Evolutionary conservation across 2,113 vertebrate genomes (phyloP).

Genomic region (Leptocoma aspasia): DNA sequence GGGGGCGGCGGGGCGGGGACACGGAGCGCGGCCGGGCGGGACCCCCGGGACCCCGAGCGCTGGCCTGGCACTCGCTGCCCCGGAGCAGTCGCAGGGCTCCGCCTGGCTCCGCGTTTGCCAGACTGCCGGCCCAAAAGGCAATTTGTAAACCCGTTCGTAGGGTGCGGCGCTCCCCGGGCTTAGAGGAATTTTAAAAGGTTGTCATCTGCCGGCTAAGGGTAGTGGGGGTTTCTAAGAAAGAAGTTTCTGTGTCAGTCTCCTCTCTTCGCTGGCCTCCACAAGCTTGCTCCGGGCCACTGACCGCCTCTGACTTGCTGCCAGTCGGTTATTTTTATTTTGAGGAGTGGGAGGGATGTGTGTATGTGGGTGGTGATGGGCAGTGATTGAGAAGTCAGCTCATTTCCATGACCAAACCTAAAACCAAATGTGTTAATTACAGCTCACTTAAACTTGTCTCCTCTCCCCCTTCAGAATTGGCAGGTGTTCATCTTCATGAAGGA

Average conservation of each 20-base stretch:
- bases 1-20: neutral
- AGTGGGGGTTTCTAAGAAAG: neutral
- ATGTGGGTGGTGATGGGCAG: neutral
- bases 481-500: neutral
- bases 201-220: rapidly evolving
- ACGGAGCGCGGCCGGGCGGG: neutral
- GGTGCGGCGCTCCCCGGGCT: neutral
- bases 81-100: rapidly evolving
- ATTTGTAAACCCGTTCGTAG: neutral
- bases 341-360: neutral
- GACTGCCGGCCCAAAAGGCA: neutral
- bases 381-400: neutral
- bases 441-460: neutral
- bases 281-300: neutral
- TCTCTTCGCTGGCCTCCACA: neutral
- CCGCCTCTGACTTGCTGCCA: neutral
- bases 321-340: no score
- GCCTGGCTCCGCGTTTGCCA: rapidly evolving
- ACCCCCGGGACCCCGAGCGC: rapidly evolving
- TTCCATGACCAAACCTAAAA: neutral
- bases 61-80: rapidly evolving
- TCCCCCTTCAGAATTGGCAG: neutral
- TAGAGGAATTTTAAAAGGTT: neutral
- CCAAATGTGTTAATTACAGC: neutral
- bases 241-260: neutral